phyloP scores from a whole-genome alignment of 2,888 invertebrate species.

The Nymphalis urticae region DNA sequence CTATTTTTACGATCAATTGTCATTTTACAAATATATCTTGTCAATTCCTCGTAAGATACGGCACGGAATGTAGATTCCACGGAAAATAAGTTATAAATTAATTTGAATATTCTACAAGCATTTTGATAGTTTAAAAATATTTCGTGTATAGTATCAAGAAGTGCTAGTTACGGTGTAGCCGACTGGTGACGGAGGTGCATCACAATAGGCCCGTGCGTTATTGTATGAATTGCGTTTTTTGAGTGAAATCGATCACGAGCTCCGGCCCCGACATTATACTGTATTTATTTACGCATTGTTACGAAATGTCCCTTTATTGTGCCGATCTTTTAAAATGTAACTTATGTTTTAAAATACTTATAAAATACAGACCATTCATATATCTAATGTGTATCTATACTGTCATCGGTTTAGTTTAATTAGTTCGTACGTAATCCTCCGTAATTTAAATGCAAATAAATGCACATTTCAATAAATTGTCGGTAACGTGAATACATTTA shows the following conservation, averaged over 20 bases:
- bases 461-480: constrained; percentile 29
- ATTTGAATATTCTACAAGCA: not conserved
- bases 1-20: too few species aligned
- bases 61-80: too few species aligned
- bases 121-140: not conserved
- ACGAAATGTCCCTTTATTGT: constrained; percentile 38
- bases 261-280: constrained; percentile 56
- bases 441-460: constrained; percentile 30
- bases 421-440: constrained; percentile 13
- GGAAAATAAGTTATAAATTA: too few species aligned
- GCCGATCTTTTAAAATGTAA: constrained; percentile 25
- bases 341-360: not conserved
- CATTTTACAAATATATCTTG: too few species aligned
- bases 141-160: constrained; percentile 53
- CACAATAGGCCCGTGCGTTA: constrained; percentile 71
- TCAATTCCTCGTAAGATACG: too few species aligned
- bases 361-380: not conserved
- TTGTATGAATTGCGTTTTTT: constrained; percentile 77
- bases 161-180: constrained; percentile 43
- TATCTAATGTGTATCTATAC: not conserved
- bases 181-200: constrained; percentile 65
- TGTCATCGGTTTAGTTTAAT: constrained; percentile 6
- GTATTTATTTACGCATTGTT: constrained; percentile 69
- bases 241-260: constrained; percentile 74
- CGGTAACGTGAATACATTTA: constrained; percentile 18